Percentiles rank a stretch among this genome's conserved stretches.
Evolutionary conservation across 2,113 vertebrate species (phyloP).

Genomic region (Oncorhynchus keta): DNA sequence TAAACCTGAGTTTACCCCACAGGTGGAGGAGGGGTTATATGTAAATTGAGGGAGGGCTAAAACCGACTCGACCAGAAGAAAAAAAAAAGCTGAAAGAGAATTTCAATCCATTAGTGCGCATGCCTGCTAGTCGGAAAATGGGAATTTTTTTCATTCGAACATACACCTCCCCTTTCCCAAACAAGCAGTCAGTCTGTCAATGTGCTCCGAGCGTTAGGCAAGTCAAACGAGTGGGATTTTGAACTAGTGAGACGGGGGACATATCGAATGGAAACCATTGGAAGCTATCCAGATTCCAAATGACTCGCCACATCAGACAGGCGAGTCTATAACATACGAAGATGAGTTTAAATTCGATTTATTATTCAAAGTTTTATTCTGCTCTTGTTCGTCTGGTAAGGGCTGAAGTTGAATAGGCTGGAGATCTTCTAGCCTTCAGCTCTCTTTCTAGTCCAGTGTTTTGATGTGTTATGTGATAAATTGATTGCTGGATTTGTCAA

Average conservation of each 20-base stretch:
- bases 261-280: conserved; percentile 41
- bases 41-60: conserved; percentile 47
- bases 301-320: conserved; percentile 47
- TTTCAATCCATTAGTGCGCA: conserved; percentile 60
- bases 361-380: conserved; percentile 46
- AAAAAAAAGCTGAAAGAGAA: conserved; percentile 50
- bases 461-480: conserved; percentile 1
- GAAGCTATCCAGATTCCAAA: conserved; percentile 44
- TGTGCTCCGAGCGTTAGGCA: conserved; percentile 66
- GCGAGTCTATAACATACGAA: conserved; percentile 25
- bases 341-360: conserved; percentile 16
- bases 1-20: no score
- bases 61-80: conserved; percentile 49
- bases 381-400: conserved; percentile 19
- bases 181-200: conserved; percentile 72
- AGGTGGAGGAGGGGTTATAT: conserved; percentile 24
- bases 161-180: conserved; percentile 45
- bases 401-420: conserved; percentile 20
- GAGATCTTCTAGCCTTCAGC: not conserved
- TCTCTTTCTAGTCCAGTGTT: not conserved
- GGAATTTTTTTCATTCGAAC: conserved; percentile 52
- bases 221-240: conserved; percentile 68
- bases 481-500: conserved; percentile 38
- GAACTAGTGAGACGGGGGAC: conserved; percentile 51
- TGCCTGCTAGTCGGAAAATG: conserved; percentile 67